phyloP scores from a whole-genome alignment of 2,113 vertebrate species.

The Myodes glareolus region DNA sequence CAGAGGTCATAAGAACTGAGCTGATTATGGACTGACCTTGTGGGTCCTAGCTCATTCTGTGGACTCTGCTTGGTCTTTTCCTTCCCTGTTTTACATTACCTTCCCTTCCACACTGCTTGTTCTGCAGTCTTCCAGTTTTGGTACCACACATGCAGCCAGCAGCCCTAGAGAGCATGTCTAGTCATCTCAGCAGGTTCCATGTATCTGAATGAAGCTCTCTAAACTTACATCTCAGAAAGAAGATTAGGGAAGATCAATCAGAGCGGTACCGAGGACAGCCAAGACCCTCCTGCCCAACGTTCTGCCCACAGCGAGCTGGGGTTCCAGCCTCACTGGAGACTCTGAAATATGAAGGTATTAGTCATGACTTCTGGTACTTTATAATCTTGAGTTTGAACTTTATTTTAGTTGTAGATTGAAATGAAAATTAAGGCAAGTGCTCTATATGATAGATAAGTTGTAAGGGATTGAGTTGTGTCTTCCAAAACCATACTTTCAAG shows the following conservation, averaged over 20 bases:
- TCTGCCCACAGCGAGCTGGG: neutral
- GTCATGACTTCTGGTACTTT: neutral
- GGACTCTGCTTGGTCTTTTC: neutral
- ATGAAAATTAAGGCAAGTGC: neutral
- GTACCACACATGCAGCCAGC: accelerated
- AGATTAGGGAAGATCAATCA: neutral
- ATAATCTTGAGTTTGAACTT: neutral
- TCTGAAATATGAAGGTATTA: neutral
- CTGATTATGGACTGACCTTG: neutral
- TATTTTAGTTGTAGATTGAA: neutral
- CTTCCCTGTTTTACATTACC: accelerated
- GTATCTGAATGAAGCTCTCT: neutral
- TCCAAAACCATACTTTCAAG: neutral
- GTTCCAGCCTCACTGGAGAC: neutral
- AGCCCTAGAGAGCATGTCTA: neutral
- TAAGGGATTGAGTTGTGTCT: neutral
- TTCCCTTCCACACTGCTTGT: neutral
- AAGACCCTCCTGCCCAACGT: neutral
- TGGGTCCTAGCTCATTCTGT: neutral
- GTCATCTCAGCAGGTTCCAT: neutral
- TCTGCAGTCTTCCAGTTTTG: neutral
- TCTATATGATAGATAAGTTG: neutral
- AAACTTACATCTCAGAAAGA: neutral
- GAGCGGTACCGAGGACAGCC: neutral
- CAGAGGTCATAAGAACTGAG: neutral